Conservation (phyloP, 2,797 vertebrate species). For the Diplodus puntazzo region DNA sequence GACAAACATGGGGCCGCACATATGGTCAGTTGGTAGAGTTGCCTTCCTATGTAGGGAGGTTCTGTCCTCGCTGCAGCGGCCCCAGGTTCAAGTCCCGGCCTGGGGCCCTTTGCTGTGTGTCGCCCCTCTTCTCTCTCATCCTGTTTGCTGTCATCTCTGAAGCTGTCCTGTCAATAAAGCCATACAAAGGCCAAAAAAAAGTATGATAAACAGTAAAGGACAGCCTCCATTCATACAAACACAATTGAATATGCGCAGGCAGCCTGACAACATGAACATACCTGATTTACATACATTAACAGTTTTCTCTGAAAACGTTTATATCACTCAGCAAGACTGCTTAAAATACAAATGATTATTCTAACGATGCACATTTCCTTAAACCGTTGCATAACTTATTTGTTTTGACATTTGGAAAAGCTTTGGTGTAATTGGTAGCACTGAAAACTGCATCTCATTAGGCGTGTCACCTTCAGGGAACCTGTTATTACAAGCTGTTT, state of each 20-base stretch:
- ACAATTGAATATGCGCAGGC: not conserved
- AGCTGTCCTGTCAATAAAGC: too few species aligned
- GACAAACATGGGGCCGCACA: not conserved
- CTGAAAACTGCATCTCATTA: not conserved
- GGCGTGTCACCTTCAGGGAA: conserved; percentile 1
- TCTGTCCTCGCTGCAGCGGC: too few species aligned
- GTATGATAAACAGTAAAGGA: not conserved
- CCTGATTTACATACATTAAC: too few species aligned
- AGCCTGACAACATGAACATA: not conserved
- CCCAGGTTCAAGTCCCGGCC: too few species aligned
- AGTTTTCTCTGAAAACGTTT: not conserved
- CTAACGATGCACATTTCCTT: not conserved
- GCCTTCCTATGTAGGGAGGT: too few species aligned
- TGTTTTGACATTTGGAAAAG: not conserved
- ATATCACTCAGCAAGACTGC: not conserved
- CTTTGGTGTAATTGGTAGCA: conserved; percentile 6
- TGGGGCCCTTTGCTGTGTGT: too few species aligned
- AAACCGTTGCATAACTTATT: not conserved
- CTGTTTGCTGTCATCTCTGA: too few species aligned
- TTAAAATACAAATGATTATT: not conserved
- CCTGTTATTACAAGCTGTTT: conserved; percentile 3
- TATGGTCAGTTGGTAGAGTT: too few species aligned
- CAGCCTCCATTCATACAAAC: not conserved
- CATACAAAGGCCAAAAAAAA: not conserved
- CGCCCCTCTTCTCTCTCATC: too few species aligned